These are phyloP conservation scores for Cataglyphis altisquamis DNA, from an alignment of 2,888 invertebrate genomes.

Conservation along the genomic window DNA sequence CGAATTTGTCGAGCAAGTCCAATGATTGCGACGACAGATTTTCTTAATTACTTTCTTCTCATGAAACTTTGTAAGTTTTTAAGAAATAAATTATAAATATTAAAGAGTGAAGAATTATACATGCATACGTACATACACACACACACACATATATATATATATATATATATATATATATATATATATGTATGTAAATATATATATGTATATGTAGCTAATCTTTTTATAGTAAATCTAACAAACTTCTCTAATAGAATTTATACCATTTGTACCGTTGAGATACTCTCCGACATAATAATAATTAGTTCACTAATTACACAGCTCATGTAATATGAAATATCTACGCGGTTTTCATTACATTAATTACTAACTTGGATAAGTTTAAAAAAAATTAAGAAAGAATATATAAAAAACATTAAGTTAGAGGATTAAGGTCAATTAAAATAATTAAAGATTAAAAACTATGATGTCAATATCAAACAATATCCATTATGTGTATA, in stretches of 20 bases:
- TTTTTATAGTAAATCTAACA: not conserved
- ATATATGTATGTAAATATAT: no score
- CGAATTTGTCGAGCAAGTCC: slow-evolving; percentile 18
- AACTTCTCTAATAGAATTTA: not conserved
- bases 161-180: no score
- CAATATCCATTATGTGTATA: not conserved
- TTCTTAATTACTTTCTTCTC: not conserved
- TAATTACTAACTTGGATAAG: not conserved
- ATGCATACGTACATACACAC: not conserved
- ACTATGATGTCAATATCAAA: not conserved
- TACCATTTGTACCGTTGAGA: not conserved
- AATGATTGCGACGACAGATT: slow-evolving; percentile 25
- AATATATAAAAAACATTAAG: not conserved
- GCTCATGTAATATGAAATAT: not conserved
- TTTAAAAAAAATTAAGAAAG: not conserved
- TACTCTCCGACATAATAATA: not conserved
- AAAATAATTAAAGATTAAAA: slow-evolving; percentile 24
- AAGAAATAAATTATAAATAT: slow-evolving; percentile 17
- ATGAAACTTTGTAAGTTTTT: not conserved
- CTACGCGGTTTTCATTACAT: not conserved
- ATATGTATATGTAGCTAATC: not conserved
- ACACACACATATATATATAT: no score
- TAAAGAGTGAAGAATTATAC: not conserved
- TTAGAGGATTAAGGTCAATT: not conserved
- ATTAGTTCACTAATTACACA: slow-evolving; percentile 26